These are phyloP conservation scores for Drosophila virilis DNA, from an alignment of 1,140 invertebrate species.

Conservation along the genomic window DNA sequence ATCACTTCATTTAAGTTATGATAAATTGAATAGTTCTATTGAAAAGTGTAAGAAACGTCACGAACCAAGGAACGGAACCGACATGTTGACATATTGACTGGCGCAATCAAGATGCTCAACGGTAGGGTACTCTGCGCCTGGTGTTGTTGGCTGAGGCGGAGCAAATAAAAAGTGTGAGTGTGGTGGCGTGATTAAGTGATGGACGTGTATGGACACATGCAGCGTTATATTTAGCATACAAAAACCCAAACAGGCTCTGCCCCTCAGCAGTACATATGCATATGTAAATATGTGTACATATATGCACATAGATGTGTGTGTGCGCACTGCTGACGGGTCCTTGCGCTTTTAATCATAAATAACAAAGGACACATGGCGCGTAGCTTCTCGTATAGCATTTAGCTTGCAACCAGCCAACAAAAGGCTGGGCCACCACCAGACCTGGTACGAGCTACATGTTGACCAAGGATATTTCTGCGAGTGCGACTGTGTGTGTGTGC, in stretches of 20 bases:
- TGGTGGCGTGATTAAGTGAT: conserved; percentile 82
- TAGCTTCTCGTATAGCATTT: conserved; percentile 62
- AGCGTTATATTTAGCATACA: conserved; percentile 82
- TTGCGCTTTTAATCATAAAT: conserved; percentile 82
- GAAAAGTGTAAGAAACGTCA: no score
- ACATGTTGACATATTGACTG: no score
- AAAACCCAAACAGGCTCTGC: conserved; percentile 39
- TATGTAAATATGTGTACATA: conserved; percentile 30
- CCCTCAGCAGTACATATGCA: conserved; percentile 17
- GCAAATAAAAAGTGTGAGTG: conserved; percentile 23
- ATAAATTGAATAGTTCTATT: no score
- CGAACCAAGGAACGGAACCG: no score
- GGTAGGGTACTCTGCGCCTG: not conserved
- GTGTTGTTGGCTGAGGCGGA: not conserved
- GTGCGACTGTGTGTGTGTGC: conserved; percentile 32
- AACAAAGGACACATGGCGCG: conserved; percentile 79
- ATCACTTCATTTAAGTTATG: no score
- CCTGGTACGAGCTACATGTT: conserved; percentile 45
- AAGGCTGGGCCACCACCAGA: conserved; percentile 48
- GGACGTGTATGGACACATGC: conserved; percentile 81
- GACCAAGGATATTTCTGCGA: conserved; percentile 48
- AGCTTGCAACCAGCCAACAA: conserved; percentile 67
- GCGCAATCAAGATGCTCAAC: not conserved
- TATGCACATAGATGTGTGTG: not conserved
- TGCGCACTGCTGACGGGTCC: conserved; percentile 59